Percentiles rank a stretch among this genome's conserved stretches.
Evolutionary conservation across 2,888 invertebrate species (phyloP).

Genomic region (Colostygia pectinataria): DNA sequence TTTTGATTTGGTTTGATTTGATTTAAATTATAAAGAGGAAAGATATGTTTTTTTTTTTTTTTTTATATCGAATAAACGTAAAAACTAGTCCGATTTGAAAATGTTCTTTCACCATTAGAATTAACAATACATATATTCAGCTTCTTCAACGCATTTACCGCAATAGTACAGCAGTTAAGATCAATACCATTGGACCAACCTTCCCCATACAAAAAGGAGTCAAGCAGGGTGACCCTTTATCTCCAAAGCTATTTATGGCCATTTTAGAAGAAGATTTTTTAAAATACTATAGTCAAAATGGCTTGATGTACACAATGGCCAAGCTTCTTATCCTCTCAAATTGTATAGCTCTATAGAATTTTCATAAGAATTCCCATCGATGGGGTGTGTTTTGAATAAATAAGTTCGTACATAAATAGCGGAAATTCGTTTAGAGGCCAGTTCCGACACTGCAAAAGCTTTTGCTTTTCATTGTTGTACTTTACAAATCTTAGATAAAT

Average conservation of each 20-base stretch:
- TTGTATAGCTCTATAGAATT: slow-evolving; percentile 9
- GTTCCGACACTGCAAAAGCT: slow-evolving; percentile 6
- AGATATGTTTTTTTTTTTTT: too few species aligned
- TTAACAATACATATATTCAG: neutral
- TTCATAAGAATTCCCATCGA: slow-evolving; percentile 3
- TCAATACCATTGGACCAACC: neutral
- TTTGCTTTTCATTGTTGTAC: neutral
- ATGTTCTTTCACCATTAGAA: too few species aligned
- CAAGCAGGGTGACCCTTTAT: neutral
- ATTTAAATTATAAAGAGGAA: too few species aligned
- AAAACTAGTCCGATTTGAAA: too few species aligned
- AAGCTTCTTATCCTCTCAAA: slow-evolving; percentile 2
- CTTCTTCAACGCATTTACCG: neutral
- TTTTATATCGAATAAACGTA: too few species aligned
- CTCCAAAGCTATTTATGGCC: neutral
- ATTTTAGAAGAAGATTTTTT: neutral
- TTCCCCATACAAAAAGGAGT: neutral
- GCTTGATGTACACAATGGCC: slow-evolving; percentile 1
- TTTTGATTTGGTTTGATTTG: too few species aligned
- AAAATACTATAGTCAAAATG: too few species aligned
- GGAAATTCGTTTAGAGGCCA: neutral
- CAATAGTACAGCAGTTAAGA: neutral
- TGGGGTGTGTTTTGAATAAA: slow-evolving; percentile 20
- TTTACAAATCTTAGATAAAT: neutral
- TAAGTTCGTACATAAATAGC: slow-evolving; percentile 9